A percentile compares a stretch with the other conserved stretches of the same genome.
phyloP scores from a whole-genome alignment of 2,888 invertebrate genomes.

The Dendrolimus houi region DNA sequence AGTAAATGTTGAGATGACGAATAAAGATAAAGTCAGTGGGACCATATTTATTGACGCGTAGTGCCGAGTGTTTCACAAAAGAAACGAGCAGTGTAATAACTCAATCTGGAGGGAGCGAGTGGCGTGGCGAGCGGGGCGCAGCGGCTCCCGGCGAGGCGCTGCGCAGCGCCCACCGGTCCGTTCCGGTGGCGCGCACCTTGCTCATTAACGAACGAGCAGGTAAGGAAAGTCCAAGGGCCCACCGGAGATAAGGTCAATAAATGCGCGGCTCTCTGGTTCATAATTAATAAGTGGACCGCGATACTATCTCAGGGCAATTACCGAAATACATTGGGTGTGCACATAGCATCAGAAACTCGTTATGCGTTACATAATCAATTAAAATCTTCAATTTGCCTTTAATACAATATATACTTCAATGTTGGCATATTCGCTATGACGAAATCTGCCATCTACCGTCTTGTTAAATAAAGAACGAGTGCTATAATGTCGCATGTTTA shows the following conservation, averaged over 20 bases:
- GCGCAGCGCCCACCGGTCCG: slow-evolving; percentile 39
- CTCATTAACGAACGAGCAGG: slow-evolving; percentile 55
- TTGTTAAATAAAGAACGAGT: too few species aligned
- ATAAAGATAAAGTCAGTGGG: too few species aligned
- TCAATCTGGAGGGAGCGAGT: slow-evolving; percentile 18
- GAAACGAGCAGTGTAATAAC: slow-evolving; percentile 21
- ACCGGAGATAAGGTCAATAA: slow-evolving; percentile 72
- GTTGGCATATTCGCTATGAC: too few species aligned
- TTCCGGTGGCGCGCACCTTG: slow-evolving; percentile 46
- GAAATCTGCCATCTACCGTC: too few species aligned
- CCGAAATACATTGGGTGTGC: slow-evolving; percentile 44
- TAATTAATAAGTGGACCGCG: slow-evolving; percentile 60
- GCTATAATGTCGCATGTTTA: too few species aligned
- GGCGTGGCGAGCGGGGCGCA: slow-evolving; percentile 12
- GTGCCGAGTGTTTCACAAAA: slow-evolving; percentile 3
- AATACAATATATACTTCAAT: slow-evolving; percentile 3
- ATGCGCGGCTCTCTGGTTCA: slow-evolving; percentile 54
- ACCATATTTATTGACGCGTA: neutral
- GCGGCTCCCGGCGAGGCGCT: slow-evolving; percentile 31
- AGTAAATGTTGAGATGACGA: too few species aligned
- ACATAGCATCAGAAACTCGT: slow-evolving; percentile 38
- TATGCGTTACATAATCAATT: slow-evolving; percentile 41
- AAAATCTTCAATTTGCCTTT: slow-evolving; percentile 29
- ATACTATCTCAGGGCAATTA: slow-evolving; percentile 56
- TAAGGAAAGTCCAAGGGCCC: slow-evolving; percentile 51